phyloP scores from a whole-genome alignment of 2,888 invertebrate genomes.

The Sinhomidia bicolor region DNA sequence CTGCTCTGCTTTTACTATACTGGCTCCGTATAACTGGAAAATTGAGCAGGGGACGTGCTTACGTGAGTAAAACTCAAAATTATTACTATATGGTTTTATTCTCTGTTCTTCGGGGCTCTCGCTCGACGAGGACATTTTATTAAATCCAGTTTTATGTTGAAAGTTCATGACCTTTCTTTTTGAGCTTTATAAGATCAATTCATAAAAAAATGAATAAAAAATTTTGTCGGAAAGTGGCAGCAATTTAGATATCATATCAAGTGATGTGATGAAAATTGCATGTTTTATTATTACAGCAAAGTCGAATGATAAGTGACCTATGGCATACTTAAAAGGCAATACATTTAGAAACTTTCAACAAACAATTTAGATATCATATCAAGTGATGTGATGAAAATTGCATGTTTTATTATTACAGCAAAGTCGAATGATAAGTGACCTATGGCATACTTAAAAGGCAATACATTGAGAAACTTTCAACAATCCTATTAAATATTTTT shows the following conservation, averaged over 20 bases:
- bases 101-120: neutral
- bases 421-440: neutral
- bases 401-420: neutral
- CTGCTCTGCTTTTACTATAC: neutral
- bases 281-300: too few relatives aligned
- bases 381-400: neutral
- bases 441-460: slow-evolving; percentile 33
- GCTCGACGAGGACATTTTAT: slow-evolving; percentile 6
- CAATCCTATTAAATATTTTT: neutral
- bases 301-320: neutral
- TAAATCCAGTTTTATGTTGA: slow-evolving; percentile 29
- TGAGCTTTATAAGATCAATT: slow-evolving; percentile 65
- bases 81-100: neutral
- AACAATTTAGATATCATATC: neutral
- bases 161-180: slow-evolving; percentile 66
- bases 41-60: neutral
- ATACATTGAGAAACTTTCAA: slow-evolving; percentile 27
- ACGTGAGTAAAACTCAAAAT: slow-evolving; percentile 18
- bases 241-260: neutral
- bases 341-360: slow-evolving; percentile 11
- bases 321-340: slow-evolving; percentile 38
- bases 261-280: neutral
- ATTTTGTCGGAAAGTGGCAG: neutral
- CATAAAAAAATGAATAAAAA: slow-evolving; percentile 58
- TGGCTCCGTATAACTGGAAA: neutral